phyloP scores from a whole-genome alignment of 2,113 vertebrate genomes.

The Apistogramma diplotaenia region DNA sequence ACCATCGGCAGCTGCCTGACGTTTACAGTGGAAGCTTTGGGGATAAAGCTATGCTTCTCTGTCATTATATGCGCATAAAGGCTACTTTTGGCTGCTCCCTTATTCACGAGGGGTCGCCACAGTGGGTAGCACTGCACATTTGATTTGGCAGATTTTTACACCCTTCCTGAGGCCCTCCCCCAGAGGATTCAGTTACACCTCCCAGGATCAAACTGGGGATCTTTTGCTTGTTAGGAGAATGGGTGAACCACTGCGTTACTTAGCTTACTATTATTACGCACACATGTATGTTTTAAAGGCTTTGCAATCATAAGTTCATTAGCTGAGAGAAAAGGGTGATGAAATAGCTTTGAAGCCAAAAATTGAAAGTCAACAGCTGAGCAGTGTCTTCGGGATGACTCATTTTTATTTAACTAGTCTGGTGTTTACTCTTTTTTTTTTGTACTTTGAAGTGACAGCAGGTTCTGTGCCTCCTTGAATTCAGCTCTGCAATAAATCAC shows the following conservation, averaged over 20 bases:
- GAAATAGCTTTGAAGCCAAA: slow-evolving; percentile 3
- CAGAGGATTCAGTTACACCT: neutral
- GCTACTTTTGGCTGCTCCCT: neutral
- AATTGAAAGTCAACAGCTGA: neutral
- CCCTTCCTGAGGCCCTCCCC: neutral
- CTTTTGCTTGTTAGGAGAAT: neutral
- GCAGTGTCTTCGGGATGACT: neutral
- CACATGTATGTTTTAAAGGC: neutral
- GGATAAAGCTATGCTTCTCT: neutral
- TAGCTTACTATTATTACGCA: neutral
- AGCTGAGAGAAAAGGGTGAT: neutral
- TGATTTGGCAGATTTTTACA: neutral
- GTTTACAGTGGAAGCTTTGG: slow-evolving; percentile 14
- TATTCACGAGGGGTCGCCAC: neutral
- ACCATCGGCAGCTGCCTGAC: slow-evolving; percentile 48
- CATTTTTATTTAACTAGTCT: slow-evolving; percentile 9
- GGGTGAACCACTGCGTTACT: neutral
- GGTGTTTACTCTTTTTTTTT: slow-evolving; percentile 31
- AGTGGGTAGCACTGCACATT: neutral
- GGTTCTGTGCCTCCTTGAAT: slow-evolving; percentile 51
- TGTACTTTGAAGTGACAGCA: slow-evolving; percentile 22
- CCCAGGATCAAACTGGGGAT: neutral
- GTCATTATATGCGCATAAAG: neutral
- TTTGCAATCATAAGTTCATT: neutral
- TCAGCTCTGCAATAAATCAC: slow-evolving; percentile 16